These are phyloP conservation scores for Palythoa grandis DNA, from an alignment of 92 coral and sea anemone genomes.

Conservation along the genomic window DNA sequence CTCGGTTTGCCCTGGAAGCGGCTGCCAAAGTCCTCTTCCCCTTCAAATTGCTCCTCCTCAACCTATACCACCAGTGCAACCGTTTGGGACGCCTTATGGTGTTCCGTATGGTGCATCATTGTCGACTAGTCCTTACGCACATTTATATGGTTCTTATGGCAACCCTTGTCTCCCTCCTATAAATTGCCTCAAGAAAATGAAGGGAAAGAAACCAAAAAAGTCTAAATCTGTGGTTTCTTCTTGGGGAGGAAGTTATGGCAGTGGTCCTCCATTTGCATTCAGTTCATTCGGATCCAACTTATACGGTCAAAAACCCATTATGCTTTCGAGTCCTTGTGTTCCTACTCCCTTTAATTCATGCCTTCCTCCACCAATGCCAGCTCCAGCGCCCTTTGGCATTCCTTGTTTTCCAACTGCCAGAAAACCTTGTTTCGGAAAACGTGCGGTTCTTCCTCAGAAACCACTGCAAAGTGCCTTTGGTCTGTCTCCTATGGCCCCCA, in stretches of 20 bases:
- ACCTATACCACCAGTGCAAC: conserved; percentile 22
- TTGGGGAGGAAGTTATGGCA: conserved; percentile 40
- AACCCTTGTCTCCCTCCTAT: conserved; percentile 37
- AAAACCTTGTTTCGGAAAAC: conserved; percentile 40
- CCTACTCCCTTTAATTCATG: conserved; percentile 44
- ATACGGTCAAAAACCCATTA: conserved; percentile 38
- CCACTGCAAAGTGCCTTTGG: conserved; percentile 47
- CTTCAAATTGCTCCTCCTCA: conserved; percentile 31
- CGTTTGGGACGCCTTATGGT: conserved; percentile 41
- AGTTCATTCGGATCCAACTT: conserved; percentile 36
- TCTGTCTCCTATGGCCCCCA: conserved; percentile 49
- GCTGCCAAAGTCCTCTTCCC: conserved; percentile 22
- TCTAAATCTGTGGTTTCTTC: conserved; percentile 17
- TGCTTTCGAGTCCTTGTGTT: conserved; percentile 32
- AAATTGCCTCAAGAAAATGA: background rate
- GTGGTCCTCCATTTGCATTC: conserved; percentile 45
- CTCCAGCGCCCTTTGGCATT: conserved; percentile 55
- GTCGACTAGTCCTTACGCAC: conserved; percentile 22
- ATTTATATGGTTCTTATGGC: conserved; percentile 5
- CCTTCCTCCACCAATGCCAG: conserved; percentile 45
- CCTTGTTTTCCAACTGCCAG: conserved; percentile 27
- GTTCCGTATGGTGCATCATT: conserved; percentile 32
- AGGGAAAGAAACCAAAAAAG: conserved; percentile 7
- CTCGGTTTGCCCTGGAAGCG: conserved; percentile 26
- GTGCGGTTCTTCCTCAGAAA: conserved; percentile 52